These are phyloP conservation scores for Ennomos erosarius DNA, from an alignment of 2,888 invertebrate genomes.

Conservation along the genomic window DNA sequence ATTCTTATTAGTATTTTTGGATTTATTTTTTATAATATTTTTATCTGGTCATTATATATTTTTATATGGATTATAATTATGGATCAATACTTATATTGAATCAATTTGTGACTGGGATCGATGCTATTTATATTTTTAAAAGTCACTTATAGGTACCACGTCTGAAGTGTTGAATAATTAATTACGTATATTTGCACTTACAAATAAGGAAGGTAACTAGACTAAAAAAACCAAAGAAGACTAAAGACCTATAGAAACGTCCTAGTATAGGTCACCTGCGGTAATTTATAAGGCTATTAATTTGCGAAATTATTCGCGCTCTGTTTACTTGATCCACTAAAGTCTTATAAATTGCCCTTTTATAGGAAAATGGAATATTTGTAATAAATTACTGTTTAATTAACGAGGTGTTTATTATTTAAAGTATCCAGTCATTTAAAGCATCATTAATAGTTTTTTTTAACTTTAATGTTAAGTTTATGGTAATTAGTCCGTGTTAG, in stretches of 20 bases:
- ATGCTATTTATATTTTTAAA: neutral
- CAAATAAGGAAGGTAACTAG: conserved; percentile 37
- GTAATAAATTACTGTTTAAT: conserved; percentile 14
- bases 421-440: too few species aligned
- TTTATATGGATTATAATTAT: too few species aligned
- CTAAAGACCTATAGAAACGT: conserved; percentile 37
- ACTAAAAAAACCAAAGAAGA: too few species aligned
- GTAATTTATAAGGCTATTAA: conserved; percentile 47
- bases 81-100: too few species aligned
- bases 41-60: too few species aligned
- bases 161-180: conserved; percentile 30
- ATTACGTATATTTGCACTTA: conserved; percentile 28
- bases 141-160: neutral
- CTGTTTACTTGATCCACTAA: conserved; percentile 31
- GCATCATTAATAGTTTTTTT: too few species aligned
- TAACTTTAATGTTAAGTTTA: too few species aligned
- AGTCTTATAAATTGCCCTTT: conserved; percentile 30
- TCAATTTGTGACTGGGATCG: neutral
- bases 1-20: too few species aligned
- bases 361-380: neutral
- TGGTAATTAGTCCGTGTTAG: too few species aligned
- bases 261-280: conserved; percentile 44
- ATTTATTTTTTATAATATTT: too few species aligned
- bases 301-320: conserved; percentile 43
- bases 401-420: conserved; percentile 2